Evolutionary conservation across 2,888 invertebrate species (phyloP).

Genomic region (Hemaris fuciformis): DNA sequence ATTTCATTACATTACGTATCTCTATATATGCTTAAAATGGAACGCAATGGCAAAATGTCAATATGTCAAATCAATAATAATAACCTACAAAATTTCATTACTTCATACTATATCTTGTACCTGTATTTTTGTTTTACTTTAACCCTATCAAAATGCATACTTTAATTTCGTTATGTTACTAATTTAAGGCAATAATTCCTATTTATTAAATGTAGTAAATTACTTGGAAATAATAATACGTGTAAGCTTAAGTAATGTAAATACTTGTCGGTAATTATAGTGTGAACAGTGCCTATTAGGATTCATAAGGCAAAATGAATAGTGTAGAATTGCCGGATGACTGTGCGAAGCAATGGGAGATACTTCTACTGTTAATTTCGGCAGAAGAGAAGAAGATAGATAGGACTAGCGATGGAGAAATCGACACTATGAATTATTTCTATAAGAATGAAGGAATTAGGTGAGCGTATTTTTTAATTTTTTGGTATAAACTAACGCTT

Average conservation of each 20-base stretch:
- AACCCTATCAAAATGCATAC: not conserved
- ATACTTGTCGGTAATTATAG: not conserved
- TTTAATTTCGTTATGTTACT: not conserved
- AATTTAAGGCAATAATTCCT: not conserved
- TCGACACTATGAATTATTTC: slow-evolving; percentile 69
- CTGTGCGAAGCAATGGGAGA: slow-evolving; percentile 70
- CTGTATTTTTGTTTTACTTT: not conserved
- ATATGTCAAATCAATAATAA: slow-evolving; percentile 24
- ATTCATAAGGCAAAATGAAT: slow-evolving; percentile 41
- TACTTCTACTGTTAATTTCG: slow-evolving; percentile 62
- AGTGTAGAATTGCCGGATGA: slow-evolving; percentile 56
- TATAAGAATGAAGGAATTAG: slow-evolving; percentile 62
- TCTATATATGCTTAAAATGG: not conserved
- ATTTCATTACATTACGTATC: too few relatives aligned
- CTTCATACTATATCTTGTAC: not conserved
- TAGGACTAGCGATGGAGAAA: slow-evolving; percentile 58
- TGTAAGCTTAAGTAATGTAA: not conserved
- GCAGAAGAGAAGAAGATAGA: slow-evolving; percentile 73
- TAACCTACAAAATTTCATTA: slow-evolving; percentile 11
- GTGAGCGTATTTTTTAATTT: slow-evolving; percentile 33
- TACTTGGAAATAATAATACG: not conserved
- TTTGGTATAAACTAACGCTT: not conserved
- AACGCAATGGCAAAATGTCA: not conserved
- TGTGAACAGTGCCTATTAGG: slow-evolving; percentile 19
- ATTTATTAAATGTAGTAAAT: not conserved